phyloP scores from a whole-genome alignment of 2,113 vertebrate genomes.

The Helogale parvula region DNA sequence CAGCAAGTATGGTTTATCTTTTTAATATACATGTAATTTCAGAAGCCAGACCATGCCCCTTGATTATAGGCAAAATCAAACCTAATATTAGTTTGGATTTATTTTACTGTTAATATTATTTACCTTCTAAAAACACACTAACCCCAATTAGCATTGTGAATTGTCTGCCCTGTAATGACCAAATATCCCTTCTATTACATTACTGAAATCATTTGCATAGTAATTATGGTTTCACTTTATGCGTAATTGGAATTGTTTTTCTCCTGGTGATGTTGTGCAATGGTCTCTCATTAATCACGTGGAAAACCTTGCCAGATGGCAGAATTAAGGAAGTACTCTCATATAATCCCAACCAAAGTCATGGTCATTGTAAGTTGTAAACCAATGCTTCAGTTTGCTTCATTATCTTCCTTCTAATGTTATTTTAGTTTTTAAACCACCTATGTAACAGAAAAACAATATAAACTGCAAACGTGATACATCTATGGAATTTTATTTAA shows the following conservation, averaged over 20 bases:
- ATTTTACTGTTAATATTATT: constrained; percentile 83
- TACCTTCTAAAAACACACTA: constrained; percentile 78
- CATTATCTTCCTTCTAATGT: neutral
- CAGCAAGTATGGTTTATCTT: neutral
- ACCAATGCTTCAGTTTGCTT: neutral
- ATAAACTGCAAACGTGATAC: neutral
- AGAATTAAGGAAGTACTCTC: constrained; percentile 58
- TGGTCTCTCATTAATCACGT: constrained; percentile 78
- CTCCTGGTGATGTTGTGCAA: constrained; percentile 73
- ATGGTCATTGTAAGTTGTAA: neutral
- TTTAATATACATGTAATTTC: constrained; percentile 62
- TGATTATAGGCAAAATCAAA: constrained; percentile 78
- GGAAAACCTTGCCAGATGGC: constrained; percentile 69
- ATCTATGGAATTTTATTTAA: neutral
- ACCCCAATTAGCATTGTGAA: constrained; percentile 81
- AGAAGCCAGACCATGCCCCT: neutral
- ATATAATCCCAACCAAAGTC: neutral
- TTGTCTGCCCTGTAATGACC: constrained; percentile 82
- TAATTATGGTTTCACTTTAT: constrained; percentile 80
- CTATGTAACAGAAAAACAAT: neutral
- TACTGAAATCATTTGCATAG: constrained; percentile 84
- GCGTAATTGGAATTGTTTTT: constrained; percentile 83
- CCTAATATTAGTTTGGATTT: constrained; percentile 78
- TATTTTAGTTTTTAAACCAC: constrained; percentile 58
- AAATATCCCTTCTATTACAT: constrained; percentile 80